Evolutionary conservation across 2,888 invertebrate species (phyloP).

Genomic region (Torymus texanus): DNA sequence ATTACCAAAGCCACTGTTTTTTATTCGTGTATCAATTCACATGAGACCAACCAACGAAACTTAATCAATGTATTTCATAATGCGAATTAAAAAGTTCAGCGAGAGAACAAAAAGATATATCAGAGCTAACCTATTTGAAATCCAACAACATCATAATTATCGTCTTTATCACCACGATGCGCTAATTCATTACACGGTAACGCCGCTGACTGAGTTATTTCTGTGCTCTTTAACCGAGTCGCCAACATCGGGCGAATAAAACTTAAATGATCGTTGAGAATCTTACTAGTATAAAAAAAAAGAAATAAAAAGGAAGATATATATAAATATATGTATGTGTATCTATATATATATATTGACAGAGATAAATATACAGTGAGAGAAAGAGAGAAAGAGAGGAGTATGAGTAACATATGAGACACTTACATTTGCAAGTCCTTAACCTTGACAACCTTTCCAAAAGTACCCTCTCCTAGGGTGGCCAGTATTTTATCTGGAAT

Average conservation of each 20-base stretch:
- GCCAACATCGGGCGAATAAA: neutral
- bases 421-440: slow-evolving; percentile 96
- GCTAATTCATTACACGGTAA: neutral
- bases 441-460: slow-evolving; percentile 99
- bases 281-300: neutral
- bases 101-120: no score
- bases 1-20: no score
- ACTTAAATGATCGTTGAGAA: neutral
- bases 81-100: no score
- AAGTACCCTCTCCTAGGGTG: slow-evolving; percentile 99
- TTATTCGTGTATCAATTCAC: no score
- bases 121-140: no score
- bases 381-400: neutral
- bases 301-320: no score
- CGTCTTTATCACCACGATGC: slow-evolving; percentile 13
- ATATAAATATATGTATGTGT: neutral
- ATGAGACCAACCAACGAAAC: no score
- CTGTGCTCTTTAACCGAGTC: neutral
- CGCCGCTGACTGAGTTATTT: slow-evolving; percentile 1
- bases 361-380: neutral
- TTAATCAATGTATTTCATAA: no score
- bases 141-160: no score
- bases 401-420: slow-evolving; percentile 20
- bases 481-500: slow-evolving; percentile 98
- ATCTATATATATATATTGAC: no score